Base-by-base conservation (phyloP, 2,797 vertebrate genomes). In the Liparis tanakae region DNA sequence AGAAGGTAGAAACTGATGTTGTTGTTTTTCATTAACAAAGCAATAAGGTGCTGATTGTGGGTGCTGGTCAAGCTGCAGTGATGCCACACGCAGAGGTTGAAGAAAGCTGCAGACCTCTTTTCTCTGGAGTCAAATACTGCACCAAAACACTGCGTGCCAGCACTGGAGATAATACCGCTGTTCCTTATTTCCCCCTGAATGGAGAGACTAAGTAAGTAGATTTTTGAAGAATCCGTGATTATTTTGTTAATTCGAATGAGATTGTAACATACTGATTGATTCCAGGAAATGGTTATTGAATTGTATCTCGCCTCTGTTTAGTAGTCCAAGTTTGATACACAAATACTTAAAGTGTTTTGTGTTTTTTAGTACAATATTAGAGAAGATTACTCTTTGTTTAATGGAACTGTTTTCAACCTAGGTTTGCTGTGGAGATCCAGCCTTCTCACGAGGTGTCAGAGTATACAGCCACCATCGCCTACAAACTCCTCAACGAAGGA, bases 51-150 rank as follows among this genome's bases (percentile, higher is more conserved):
- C 70, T 94, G 82, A 93, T 97, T 84, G 82, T 97, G 50, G 95
- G 94, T 30, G 67, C 77, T 68, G 80, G 87, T 30, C 90, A 90
- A 54, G 92, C 82, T 5, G 83, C 92, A 76, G 72, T 79, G 44
- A 92, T 96, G 77, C 87, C 94, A 63, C 81, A 93, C 74, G 88
- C 82, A 6, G 44, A 55, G 0, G 89, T 92, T 6, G 84, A 79
- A 46, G 65, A 67, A 15, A 81, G 62, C 30, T 99, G 98, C 87
- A 87, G 72, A 7, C 87, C 88, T 78, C 88, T 96, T 64, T 88
- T 98, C 65, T 54, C 91, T 54, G 96, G 96, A 68, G 72, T 98
- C 58, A 89, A 87, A 67, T 94, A 93, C 78, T 99, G 98, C 82
- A 94, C 79, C 20, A 90, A 72, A 0, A 76, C 80, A 5, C 73